Conservation (phyloP, 2,113 vertebrate genomes). For the Tor tambroides region DNA sequence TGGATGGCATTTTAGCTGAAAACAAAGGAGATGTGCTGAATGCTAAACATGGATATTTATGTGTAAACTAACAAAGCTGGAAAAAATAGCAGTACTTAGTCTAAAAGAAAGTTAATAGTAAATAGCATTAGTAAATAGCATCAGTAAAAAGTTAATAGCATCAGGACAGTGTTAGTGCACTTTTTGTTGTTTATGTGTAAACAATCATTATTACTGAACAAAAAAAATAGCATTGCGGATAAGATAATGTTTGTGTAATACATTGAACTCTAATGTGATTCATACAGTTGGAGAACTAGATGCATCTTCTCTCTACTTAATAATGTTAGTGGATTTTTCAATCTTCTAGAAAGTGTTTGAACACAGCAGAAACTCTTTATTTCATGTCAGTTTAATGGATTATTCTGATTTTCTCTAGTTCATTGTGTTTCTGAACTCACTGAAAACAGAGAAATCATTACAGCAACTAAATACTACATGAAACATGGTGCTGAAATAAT, state of each 20-base stretch:
- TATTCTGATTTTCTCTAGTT: background rate
- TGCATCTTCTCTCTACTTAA: background rate
- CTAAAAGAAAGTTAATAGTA: background rate
- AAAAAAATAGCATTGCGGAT: too few species aligned
- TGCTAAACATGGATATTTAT: background rate
- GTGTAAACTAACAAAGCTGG: background rate
- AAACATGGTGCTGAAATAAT: background rate
- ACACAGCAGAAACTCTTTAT: background rate
- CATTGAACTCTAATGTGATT: background rate
- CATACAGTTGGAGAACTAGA: background rate
- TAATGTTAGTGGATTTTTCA: background rate
- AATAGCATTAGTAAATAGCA: background rate
- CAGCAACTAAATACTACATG: background rate
- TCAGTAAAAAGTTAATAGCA: too few species aligned
- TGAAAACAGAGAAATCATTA: background rate
- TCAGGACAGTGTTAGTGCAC: background rate
- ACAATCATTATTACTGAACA: background rate
- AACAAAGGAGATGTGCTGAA: conserved; percentile 27
- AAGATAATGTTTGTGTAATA: background rate
- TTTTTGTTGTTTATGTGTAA: background rate
- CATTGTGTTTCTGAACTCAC: background rate
- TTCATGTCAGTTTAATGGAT: background rate
- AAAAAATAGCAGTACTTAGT: background rate
- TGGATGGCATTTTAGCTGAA: conserved; percentile 20
- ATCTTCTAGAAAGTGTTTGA: background rate